Conservation (phyloP, 2,113 vertebrate species). For the Hemibagrus wyckioides region DNA sequence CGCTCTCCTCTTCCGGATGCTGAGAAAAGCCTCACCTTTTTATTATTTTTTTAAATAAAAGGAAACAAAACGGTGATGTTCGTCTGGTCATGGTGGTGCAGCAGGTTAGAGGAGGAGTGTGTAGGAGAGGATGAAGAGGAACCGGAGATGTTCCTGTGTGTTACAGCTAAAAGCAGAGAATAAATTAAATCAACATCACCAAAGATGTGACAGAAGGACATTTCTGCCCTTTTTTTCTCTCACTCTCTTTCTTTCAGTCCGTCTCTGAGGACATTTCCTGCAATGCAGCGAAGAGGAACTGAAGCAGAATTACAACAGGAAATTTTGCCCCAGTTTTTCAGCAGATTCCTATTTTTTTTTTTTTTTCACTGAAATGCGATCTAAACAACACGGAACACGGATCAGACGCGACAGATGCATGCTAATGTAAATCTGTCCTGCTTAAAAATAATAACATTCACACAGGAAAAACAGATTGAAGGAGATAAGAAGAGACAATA, state of each 20-base stretch:
- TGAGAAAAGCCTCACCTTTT: slow-evolving; percentile 51
- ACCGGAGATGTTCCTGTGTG: not conserved
- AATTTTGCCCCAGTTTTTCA: not conserved
- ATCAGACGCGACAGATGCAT: not conserved
- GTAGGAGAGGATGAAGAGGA: not conserved
- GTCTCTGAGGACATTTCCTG: not conserved
- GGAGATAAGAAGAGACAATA: not conserved
- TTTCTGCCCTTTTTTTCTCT: not conserved
- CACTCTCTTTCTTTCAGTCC: not conserved
- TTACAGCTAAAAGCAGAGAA: not conserved
- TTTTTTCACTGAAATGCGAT: not conserved
- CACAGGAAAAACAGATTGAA: not conserved
- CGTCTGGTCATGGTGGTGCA: not conserved
- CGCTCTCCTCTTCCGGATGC: not conserved
- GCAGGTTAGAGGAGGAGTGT: not conserved
- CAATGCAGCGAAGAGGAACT: not conserved
- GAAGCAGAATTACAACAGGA: not conserved
- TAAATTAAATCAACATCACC: not conserved
- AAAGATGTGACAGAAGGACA: not conserved
- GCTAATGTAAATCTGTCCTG: not conserved
- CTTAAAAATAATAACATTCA: not conserved
- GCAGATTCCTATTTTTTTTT: no score
- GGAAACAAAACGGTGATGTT: not conserved
- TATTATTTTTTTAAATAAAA: not conserved
- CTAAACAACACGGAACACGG: no score